Conservation (phyloP, 2,888 invertebrate species). For the Nowickia ferox region DNA sequence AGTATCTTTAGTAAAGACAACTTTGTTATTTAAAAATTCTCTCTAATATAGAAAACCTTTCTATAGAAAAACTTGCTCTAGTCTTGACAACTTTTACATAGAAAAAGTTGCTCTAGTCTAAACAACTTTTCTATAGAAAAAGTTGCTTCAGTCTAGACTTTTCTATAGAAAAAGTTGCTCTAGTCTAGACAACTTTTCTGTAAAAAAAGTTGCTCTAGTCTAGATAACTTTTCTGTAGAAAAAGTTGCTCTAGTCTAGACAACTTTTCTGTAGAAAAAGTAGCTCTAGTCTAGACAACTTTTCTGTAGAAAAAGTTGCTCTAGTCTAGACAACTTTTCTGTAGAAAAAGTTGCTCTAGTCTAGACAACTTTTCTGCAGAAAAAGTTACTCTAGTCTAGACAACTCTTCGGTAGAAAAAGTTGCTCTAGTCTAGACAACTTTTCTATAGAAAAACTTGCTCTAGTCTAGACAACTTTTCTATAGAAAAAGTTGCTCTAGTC, state of each 20-base stretch:
- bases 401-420: too few relatives aligned
- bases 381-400: background rate
- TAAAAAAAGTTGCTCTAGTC: background rate
- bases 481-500: background rate
- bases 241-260: background rate
- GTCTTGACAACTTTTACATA: background rate
- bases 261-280: background rate
- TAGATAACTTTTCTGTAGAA: background rate
- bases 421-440: background rate
- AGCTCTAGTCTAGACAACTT: too few relatives aligned
- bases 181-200: background rate
- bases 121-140: background rate
- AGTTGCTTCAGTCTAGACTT: background rate
- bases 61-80: background rate
- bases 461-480: background rate
- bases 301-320: too few relatives aligned
- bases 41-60: too few relatives aligned
- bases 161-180: background rate
- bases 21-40: background rate
- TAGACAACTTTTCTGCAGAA: background rate
- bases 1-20: background rate
- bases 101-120: background rate
- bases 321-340: background rate
- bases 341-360: background rate
- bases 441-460: background rate